These are phyloP conservation scores for Gymnocheta viridis DNA, from an alignment of 2,888 invertebrate genomes.

Conservation along the genomic window DNA sequence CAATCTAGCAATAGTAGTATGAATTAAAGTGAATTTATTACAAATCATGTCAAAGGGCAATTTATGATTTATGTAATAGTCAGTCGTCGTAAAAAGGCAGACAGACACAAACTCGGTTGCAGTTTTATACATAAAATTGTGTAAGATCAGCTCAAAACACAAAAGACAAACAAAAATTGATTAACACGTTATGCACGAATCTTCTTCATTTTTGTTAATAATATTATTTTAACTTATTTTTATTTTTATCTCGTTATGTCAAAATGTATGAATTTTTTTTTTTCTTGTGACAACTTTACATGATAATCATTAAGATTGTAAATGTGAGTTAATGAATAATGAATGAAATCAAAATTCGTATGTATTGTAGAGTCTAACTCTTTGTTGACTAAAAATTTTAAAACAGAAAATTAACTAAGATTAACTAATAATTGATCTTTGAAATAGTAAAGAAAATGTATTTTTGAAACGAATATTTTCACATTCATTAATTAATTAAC, in stretches of 20 bases:
- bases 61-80: slow-evolving; percentile 55
- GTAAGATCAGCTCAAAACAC: not conserved
- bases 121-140: slow-evolving; percentile 3
- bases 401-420: not conserved
- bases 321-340: slow-evolving; percentile 47
- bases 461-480: not conserved
- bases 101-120: not conserved
- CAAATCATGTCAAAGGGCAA: slow-evolving; percentile 69
- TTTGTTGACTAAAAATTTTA: not conserved
- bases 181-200: slow-evolving; percentile 31
- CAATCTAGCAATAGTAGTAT: slow-evolving; percentile 43
- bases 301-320: slow-evolving; percentile 56
- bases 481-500: not conserved
- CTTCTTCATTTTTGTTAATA: slow-evolving; percentile 19
- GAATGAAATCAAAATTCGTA: slow-evolving; percentile 22
- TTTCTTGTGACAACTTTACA: slow-evolving; percentile 55
- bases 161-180: slow-evolving; percentile 4
- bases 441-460: not conserved
- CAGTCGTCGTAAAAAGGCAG: not conserved
- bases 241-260: slow-evolving; percentile 19
- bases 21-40: slow-evolving; percentile 60
- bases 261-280: slow-evolving; percentile 10
- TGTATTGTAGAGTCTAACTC: not conserved
- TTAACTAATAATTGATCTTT: slow-evolving; percentile 24
- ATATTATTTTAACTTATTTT: not conserved